Percentiles rank a stretch among this genome's conserved stretches.
These are phyloP conservation scores for Ditylenchus weischeri DNA, from an alignment of 2,888 invertebrate species.

Conservation along the genomic window DNA sequence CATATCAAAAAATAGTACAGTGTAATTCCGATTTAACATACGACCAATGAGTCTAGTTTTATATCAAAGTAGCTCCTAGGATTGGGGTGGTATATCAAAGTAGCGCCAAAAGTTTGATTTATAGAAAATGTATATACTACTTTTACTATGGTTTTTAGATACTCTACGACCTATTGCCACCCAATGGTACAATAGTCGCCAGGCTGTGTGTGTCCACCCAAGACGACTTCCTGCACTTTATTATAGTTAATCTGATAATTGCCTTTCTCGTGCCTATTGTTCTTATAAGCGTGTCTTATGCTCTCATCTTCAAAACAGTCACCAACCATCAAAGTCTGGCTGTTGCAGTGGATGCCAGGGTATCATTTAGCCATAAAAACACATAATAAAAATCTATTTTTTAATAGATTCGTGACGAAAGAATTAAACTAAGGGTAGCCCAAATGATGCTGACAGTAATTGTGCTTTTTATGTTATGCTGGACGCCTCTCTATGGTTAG, in stretches of 20 bases:
- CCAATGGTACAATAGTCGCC: conserved; percentile 36
- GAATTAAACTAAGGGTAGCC: conserved; percentile 56
- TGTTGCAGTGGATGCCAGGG: conserved; percentile 51
- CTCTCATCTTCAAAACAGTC: conserved; percentile 54
- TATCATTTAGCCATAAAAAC: conserved; percentile 16
- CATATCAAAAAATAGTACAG: too few species aligned
- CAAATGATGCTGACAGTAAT: conserved; percentile 58
- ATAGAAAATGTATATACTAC: background rate
- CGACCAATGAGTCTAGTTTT: too few species aligned
- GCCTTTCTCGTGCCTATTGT: conserved; percentile 56
- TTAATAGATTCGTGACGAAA: conserved; percentile 42
- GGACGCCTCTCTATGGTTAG: conserved; percentile 55
- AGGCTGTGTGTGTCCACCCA: conserved; percentile 45
- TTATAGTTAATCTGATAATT: conserved; percentile 50
- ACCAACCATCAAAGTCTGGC: conserved; percentile 53
- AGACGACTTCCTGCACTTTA: conserved; percentile 47
- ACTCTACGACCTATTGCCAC: conserved; percentile 33
- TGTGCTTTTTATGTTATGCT: conserved; percentile 55
- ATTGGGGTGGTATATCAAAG: too few species aligned
- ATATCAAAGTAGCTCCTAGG: too few species aligned
- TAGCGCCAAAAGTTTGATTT: too few species aligned
- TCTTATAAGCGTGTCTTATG: conserved; percentile 52
- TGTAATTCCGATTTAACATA: too few species aligned
- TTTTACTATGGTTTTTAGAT: conserved; percentile 21
- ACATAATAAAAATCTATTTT: background rate